Percentiles rank a stretch among this genome's conserved stretches.
Evolutionary conservation across 2,888 invertebrate genomes (phyloP).

Genomic region (Drosophila helvetica): DNA sequence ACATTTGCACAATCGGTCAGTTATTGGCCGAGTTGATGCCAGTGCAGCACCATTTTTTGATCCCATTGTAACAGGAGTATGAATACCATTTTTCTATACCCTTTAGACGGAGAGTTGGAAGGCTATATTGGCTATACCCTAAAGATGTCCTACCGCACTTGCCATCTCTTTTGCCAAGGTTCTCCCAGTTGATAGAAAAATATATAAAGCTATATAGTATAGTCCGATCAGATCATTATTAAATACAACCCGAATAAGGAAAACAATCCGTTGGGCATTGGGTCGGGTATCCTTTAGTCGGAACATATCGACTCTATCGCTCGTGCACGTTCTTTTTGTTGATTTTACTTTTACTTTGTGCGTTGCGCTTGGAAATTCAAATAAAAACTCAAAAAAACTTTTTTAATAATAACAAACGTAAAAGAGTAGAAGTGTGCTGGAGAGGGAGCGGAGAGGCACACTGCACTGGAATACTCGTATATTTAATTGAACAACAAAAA

Average conservation of each 20-base stretch:
- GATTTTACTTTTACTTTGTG: constrained; percentile 28
- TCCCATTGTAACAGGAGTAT: constrained; percentile 1
- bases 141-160: not conserved
- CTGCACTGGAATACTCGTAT: constrained; percentile 30
- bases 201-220: not conserved
- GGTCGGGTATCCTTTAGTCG: not conserved
- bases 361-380: constrained; percentile 38
- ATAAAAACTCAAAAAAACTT: constrained; percentile 58
- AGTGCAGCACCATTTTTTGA: constrained; percentile 19
- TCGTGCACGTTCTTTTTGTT: constrained; percentile 6
- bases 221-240: constrained; percentile 1
- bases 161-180: accelerated
- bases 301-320: not conserved
- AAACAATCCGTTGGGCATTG: too few species aligned
- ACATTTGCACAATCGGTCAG: constrained; percentile 33
- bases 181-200: not conserved
- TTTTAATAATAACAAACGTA: constrained; percentile 47
- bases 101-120: not conserved
- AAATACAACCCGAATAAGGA: too few species aligned
- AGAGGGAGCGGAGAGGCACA: not conserved
- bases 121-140: not conserved
- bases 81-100: not conserved
- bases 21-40: constrained; percentile 18
- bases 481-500: constrained; percentile 70
- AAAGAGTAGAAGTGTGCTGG: not conserved